Base-by-base conservation (phyloP, 2,113 vertebrate species). In the Rhynchopsitta pachyrhyncha region DNA sequence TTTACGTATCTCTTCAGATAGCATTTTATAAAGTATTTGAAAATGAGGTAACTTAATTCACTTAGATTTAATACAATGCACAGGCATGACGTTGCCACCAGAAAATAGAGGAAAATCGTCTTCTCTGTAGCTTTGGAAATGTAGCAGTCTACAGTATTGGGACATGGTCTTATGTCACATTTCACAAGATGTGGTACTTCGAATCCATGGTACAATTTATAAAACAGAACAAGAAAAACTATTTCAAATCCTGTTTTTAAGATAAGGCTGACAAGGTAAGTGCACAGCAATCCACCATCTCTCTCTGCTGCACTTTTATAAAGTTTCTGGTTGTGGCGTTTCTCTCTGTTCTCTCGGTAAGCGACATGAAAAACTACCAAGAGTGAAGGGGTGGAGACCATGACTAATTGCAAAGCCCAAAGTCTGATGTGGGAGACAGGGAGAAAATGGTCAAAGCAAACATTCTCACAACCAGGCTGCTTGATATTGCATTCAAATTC, bases 361-460 rank as follows among this genome's bases (percentile, higher is more conserved):
- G 98, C 98, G 57, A 98, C 98, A 5, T 99, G 99, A 66, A 99
- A 98, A 29, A 98, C 98, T 82, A 99, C 98, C 66, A 99, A 92
- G 81, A 99, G 98, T 1, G 98, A 99, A 7, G 99, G 99, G 0
- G 97, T 99, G 20, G 99, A 99, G 74, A 99, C 99, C 97, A 98
- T 92, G 90, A 99, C 99, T 64, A 99, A 98, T 88, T 99, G 99
- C 86, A 99, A 96, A 31, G 99, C 98, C 99, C 99, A 99, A 78
- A 99, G 98, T 16, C 98, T 98, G 44, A 97, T 95, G 79, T 99
- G 99, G 14, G 98, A 99, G 50, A 99, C 93, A 20, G 99, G 99
- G 94, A 99, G 99, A 96, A 99, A 99, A 86, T 98, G 95, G 96
- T 99, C 99, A 95, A 98, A 99, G 96, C 99, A 99, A 44, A 98